Base-by-base conservation (phyloP, 2,113 vertebrate genomes). In the Illadopsis cleaveri region DNA sequence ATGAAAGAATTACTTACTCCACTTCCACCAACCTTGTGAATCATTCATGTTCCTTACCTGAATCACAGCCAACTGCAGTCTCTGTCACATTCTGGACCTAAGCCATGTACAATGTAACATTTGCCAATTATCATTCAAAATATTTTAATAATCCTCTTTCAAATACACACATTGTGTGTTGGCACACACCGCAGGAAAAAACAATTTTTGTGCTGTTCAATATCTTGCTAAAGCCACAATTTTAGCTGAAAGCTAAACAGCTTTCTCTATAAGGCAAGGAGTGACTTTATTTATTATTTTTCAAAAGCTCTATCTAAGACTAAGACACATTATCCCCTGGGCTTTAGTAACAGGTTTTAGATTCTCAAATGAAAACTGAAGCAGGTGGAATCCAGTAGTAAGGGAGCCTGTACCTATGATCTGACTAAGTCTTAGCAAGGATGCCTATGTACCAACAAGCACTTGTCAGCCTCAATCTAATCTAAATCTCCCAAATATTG, bases 1-100 rank as follows among this genome's bases (percentile, higher is more conserved):
- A 94, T 93, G 88, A 96, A 95, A 94, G 82, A 96, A 92, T 95
- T 82, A 93, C 94, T 95, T 85, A 90, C 87, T 95, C 84, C 51
- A 62, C 90, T 96, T 95, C 94, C 69, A 80, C 60, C 73, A 91
- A 73, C 70, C 93, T 95, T 42, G 62, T 93, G 89, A 97, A 95
- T 96, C 95, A 96, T 95, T 96, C 77, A 85, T 93, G 60, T 86
- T 79, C 70, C 38, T 71, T 73, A 94, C 95, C 85, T 94, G 95
- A 96, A 89, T 81, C 70, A 38, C 82, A 89, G 94, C 66, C 56
- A 92, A 33, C 82, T 93, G 82, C 88, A 92, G 66, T 71, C 71
- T 70, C 92, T 94, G 65, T 73, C 91, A 81, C 70, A 40, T 45
- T 62, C 72, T 84, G 60, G 48, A 94, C 89, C 78, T 75, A 86